A percentile compares a stretch with the other conserved stretches of the same genome.
Evolutionary conservation across 2,113 vertebrate genomes (phyloP).

Genomic region (Melospiza georgiana): DNA sequence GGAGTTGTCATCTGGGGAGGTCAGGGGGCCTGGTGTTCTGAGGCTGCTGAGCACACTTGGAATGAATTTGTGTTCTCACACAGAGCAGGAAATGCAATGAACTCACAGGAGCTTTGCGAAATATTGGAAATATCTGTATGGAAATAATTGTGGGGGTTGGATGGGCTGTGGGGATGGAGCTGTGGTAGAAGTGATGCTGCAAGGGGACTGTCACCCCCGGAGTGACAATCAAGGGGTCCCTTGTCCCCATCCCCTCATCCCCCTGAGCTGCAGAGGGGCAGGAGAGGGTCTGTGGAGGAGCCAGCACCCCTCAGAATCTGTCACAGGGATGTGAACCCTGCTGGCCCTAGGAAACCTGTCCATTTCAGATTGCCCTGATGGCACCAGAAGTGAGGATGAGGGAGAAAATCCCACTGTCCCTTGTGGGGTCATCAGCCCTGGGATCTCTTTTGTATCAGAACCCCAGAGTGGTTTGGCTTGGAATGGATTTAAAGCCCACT

Average conservation of each 20-base stretch:
- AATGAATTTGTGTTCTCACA: not conserved
- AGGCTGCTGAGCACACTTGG: not conserved
- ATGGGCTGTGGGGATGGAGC: not conserved
- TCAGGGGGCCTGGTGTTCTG: not conserved
- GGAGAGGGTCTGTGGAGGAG: not conserved
- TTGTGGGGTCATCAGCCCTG: fast-evolving
- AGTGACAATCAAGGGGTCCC: fast-evolving
- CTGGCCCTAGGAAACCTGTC: not conserved
- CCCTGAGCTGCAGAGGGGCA: fast-evolving
- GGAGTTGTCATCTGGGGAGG: fast-evolving
- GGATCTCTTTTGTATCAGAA: not conserved
- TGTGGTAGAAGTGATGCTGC: fast-evolving
- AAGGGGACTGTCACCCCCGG: fast-evolving
- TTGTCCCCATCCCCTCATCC: not conserved
- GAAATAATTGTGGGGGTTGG: not conserved
- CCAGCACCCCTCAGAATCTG: not conserved
- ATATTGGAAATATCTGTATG: not conserved
- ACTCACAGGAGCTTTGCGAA: not conserved
- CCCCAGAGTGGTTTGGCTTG: not conserved
- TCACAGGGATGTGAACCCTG: fast-evolving
- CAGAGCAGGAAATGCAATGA: not conserved
- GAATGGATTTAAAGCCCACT: not conserved
- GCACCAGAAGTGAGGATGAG: not conserved
- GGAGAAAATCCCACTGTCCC: not conserved
- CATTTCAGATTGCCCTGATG: fast-evolving